Evolutionary conservation across 2,888 invertebrate species (phyloP), one percentile per base, ranked within the genome.

Genomic region (Halictus quadricinctus): DNA sequence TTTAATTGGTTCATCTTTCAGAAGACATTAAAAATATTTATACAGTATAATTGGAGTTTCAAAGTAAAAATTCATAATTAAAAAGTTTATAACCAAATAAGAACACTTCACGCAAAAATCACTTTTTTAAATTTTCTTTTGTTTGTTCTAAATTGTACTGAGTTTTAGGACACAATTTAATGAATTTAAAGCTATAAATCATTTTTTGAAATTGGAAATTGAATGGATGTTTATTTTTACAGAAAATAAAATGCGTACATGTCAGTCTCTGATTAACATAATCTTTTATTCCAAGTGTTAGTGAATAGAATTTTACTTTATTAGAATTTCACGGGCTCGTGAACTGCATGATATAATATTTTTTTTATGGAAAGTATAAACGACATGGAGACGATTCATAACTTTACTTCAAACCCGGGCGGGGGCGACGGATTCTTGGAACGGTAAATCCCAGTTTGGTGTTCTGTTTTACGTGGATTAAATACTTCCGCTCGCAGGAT

Each of bases 381-480:
- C 25, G 25, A 60, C 13, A 60, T 60, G 15, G 15, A 25, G 60
- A 25, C 25, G 60, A 60, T 29, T 15, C 60, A 6, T 29, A 25
- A 60, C 15, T 13, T 54, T n/a, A 54, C 54, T 21, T n/a, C 21
- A 54, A n/a, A 10, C 25, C 25, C 25, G 13, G 13, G 25, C 13
- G 60, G 29, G 60, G 25, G 60, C 81, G 85, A 86, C 80, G 84
- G 86, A 90, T 92, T 89, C 90, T 90, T 91, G 88, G 87, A 86
- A 86, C 81, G 84, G 87, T 90, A 92, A 92, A 92, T 92, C 92
- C 91, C 75, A 77, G 84, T 70, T 90, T 90, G 91, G 89, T 90
- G 89, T 90, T 92, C 84, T 91, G 92, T 91, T 92, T 92, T 89
- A 91, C 90, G 87, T 88, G 90, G 89, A 91, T 91, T 91, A 91